Percentiles rank a stretch among this genome's conserved stretches.
phyloP scores from a whole-genome alignment of 1,140 invertebrate genomes.

The Drosophila bipectinata region DNA sequence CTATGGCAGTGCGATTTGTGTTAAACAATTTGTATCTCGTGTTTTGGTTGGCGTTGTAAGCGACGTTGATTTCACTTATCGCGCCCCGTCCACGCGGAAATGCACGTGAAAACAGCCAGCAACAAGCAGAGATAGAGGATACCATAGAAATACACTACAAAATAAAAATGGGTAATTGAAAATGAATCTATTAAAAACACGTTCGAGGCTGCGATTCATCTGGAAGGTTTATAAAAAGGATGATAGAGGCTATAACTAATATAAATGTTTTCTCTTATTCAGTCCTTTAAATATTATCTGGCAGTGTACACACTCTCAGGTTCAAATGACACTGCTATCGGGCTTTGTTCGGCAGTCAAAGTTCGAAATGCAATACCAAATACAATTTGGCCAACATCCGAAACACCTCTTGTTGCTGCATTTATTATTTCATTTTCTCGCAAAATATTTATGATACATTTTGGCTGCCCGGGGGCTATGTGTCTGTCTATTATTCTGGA shows the following conservation, averaged over 20 bases:
- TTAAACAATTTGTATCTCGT: slow-evolving; percentile 77
- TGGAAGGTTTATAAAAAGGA: no score
- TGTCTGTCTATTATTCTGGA: slow-evolving; percentile 10
- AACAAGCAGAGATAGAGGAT: slow-evolving; percentile 9
- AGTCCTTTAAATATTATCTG: background rate
- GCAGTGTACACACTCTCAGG: background rate
- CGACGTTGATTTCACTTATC: slow-evolving; percentile 75
- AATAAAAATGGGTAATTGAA: background rate
- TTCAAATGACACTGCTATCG: background rate
- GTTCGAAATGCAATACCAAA: slow-evolving; percentile 33
- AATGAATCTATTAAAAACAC: background rate
- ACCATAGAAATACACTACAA: slow-evolving; percentile 6
- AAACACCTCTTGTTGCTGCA: slow-evolving; percentile 9
- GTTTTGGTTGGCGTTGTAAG: slow-evolving; percentile 66
- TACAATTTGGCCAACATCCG: slow-evolving; percentile 30
- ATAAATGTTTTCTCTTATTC: no score
- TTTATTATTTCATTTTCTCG: slow-evolving; percentile 3
- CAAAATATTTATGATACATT: slow-evolving; percentile 50
- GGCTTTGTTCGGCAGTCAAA: background rate
- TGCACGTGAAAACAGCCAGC: slow-evolving; percentile 58
- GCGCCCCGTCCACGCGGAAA: slow-evolving; percentile 51
- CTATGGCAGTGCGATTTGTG: slow-evolving; percentile 60
- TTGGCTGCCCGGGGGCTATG: slow-evolving; percentile 1
- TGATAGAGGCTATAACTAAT: no score
- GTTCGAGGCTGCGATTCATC: background rate